Base-by-base conservation (phyloP, 2,797 vertebrate species). In the Triplophysa bombifrons region DNA sequence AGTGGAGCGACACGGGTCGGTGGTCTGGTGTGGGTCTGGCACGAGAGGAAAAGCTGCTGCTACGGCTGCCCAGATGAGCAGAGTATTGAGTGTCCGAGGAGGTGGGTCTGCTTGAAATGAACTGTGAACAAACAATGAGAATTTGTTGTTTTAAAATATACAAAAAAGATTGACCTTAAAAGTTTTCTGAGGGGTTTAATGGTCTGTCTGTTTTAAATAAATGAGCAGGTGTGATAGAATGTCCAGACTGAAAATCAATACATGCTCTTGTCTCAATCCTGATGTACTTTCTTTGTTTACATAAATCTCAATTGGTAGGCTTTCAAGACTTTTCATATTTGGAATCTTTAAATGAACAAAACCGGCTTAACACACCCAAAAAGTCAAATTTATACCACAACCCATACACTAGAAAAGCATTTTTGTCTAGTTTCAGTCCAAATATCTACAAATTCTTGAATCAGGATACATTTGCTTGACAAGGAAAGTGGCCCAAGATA, bases 41-140 rank as follows among this genome's bases (percentile, higher is more conserved):
- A 86, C 92, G 93, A 67, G 95, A 93, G 0, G 92, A 96, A 19
- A 94, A 84, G 78, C 91, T 85, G 81, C 94, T 96, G 88, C 86
- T 90, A 0, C 93, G 89, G 50, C 94, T 93, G 81, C 90, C 93
- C 80, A 95, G 90, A 17, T 92, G 93, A 50, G 89, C 83, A 0
- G 80, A 80, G 1, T 83, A 86, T 46, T 85, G 83, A 4, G 87
- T 91, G 0, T 90, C 80, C 11, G 85, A 85, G 0, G 92, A 91
- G 76, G 90, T 87, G 27, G 83, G 87, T 64, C 92, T 83, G 73
- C 91, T 94, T 74, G 91, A 90, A 81, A 77, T 89, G 85, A 90
- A 93, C 94, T 95, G 89, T 78, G 84, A 27, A 80, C 14, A 85
- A 27, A 68, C 53, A 17, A 8, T 30, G 9, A 67, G 20, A 56